These are phyloP conservation scores for Melieria picta DNA, from an alignment of 2,888 invertebrate species.

Conservation along the genomic window DNA sequence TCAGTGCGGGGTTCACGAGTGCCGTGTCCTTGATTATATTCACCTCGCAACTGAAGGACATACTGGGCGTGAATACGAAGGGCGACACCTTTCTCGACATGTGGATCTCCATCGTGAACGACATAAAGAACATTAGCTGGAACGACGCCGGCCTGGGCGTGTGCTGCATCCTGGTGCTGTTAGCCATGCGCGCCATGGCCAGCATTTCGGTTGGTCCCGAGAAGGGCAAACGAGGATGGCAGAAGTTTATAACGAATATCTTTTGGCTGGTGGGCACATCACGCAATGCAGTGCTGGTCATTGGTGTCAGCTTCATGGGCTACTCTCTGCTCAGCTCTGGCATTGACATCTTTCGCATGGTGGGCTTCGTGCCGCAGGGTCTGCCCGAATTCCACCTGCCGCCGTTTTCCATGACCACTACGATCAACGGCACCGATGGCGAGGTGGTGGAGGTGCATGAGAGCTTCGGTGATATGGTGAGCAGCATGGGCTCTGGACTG, in stretches of 20 bases:
- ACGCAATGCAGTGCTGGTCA: slow-evolving; percentile 85
- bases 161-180: slow-evolving; percentile 77
- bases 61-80: slow-evolving; percentile 78
- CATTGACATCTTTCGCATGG: slow-evolving; percentile 70
- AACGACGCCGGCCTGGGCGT: slow-evolving; percentile 83
- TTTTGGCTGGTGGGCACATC: slow-evolving; percentile 83
- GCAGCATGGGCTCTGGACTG: slow-evolving; percentile 84
- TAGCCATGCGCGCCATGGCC: slow-evolving; percentile 80
- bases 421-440: slow-evolving; percentile 70
- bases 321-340: slow-evolving; percentile 72
- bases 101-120: slow-evolving; percentile 78
- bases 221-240: slow-evolving; percentile 69
- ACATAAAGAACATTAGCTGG: slow-evolving; percentile 74
- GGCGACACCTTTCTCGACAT: slow-evolving; percentile 83
- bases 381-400: slow-evolving; percentile 75
- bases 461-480: slow-evolving; percentile 77
- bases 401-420: slow-evolving; percentile 73
- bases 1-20: slow-evolving; percentile 89
- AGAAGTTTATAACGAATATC: slow-evolving; percentile 72
- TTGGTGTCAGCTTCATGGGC: slow-evolving; percentile 75
- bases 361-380: slow-evolving; percentile 80
- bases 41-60: slow-evolving; percentile 86
- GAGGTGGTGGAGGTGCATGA: slow-evolving; percentile 51
- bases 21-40: slow-evolving; percentile 90
- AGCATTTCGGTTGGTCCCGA: slow-evolving; percentile 72